Conservation (phyloP, 2,797 vertebrate genomes). For the Ctenosaura bakeri region DNA sequence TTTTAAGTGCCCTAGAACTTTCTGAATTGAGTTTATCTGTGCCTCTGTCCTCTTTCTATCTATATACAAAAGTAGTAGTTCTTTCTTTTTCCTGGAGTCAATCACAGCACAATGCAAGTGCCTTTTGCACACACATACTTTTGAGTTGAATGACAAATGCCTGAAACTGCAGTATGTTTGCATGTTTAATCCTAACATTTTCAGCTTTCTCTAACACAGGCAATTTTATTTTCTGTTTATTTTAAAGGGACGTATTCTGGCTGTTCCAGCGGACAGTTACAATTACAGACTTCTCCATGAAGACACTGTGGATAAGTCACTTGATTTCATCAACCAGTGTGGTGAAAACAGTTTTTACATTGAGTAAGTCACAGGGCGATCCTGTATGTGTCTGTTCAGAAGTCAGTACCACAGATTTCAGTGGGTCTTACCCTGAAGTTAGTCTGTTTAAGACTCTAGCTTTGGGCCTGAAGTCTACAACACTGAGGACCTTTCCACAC, state of each 20-base stretch:
- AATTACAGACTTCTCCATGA: conserved; percentile 85
- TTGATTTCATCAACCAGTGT: conserved; percentile 89
- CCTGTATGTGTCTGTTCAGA: background rate
- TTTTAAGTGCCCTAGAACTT: background rate
- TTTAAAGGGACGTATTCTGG: conserved; percentile 88
- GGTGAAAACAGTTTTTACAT: conserved; percentile 89
- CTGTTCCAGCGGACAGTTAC: conserved; percentile 87
- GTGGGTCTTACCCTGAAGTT: background rate
- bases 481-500: background rate
- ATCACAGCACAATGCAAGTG: background rate
- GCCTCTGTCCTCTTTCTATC: background rate
- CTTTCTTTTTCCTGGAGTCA: background rate
- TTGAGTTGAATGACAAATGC: background rate
- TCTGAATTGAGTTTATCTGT: too few species aligned
- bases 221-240: conserved; percentile 69
- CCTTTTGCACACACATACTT: background rate
- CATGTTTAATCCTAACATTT: background rate
- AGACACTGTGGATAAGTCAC: conserved; percentile 87
- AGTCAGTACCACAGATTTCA: background rate
- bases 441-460: background rate
- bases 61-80: background rate
- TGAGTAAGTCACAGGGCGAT: conserved; percentile 83
- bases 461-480: conserved; percentile 23
- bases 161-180: background rate
- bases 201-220: conserved; percentile 47